phyloP scores from a whole-genome alignment of 2,113 vertebrate species.

The Petaurus breviceps region DNA sequence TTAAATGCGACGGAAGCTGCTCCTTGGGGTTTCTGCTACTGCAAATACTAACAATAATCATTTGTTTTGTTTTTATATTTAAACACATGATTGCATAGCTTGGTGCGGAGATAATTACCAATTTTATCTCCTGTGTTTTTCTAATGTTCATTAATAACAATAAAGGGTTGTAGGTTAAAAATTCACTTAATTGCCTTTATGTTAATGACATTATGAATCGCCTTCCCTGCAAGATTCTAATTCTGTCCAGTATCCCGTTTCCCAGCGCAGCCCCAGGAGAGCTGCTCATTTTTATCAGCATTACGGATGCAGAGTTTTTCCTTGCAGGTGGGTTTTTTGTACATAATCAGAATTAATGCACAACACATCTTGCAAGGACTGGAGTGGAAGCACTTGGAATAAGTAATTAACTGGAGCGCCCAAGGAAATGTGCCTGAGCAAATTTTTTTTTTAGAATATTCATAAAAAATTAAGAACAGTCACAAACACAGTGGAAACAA shows the following conservation, averaged over 20 bases:
- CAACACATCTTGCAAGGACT: constrained; percentile 91
- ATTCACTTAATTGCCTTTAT: constrained; percentile 99
- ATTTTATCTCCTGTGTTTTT: constrained; percentile 94
- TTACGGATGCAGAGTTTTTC: constrained; percentile 93
- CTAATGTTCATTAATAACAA: constrained; percentile 99
- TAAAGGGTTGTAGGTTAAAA: constrained; percentile 99
- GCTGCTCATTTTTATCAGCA: constrained; percentile 95
- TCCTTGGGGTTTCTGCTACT: constrained; percentile 91
- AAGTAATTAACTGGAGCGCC: constrained; percentile 95
- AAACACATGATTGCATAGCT: constrained; percentile 94
- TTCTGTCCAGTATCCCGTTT: constrained; percentile 96
- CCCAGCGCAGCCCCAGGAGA: constrained; percentile 92
- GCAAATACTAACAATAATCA: constrained; percentile 95
- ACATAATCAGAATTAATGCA: constrained; percentile 99
- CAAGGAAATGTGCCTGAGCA: constrained; percentile 87
- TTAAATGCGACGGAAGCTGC: constrained; percentile 93
- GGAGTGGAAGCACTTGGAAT: constrained; percentile 91
- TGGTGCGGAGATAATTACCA: constrained; percentile 97
- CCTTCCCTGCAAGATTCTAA: constrained; percentile 93
- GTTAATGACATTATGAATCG: constrained; percentile 99
- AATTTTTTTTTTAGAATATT: constrained; percentile 86
- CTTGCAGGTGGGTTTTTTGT: constrained; percentile 92
- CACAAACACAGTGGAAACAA: constrained; percentile 87
- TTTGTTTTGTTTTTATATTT: constrained; percentile 97
- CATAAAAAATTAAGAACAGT: constrained; percentile 90